Conservation (phyloP, 2,797 vertebrate genomes). For the Dipus sagitta region DNA sequence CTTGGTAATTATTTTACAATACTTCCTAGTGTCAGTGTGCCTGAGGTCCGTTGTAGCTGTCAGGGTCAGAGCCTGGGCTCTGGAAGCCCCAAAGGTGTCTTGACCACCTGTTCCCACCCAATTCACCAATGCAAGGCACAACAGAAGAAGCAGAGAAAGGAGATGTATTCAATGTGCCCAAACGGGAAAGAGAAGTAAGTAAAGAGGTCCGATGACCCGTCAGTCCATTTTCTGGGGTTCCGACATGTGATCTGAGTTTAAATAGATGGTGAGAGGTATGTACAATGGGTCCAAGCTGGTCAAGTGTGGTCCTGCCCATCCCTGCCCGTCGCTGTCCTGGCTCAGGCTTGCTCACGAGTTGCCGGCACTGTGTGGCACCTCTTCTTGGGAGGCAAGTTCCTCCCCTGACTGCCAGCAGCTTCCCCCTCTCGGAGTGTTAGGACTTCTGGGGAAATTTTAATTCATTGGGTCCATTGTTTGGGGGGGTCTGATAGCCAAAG, state of each 20-base stretch:
- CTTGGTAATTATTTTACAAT: neutral
- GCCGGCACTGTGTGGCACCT: neutral
- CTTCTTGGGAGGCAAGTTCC: neutral
- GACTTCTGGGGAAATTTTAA: too few relatives aligned
- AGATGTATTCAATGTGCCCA: too few relatives aligned
- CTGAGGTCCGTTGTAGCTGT: too few relatives aligned
- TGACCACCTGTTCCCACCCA: neutral
- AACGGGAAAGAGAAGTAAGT: too few relatives aligned
- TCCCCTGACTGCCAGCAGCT: neutral
- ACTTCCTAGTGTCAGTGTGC: neutral
- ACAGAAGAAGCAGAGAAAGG: too few relatives aligned
- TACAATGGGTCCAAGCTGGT: neutral
- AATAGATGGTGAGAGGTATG: neutral
- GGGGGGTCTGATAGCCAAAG: neutral
- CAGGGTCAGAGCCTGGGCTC: neutral
- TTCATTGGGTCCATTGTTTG: neutral
- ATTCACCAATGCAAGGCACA: neutral
- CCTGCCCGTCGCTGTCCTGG: too few relatives aligned
- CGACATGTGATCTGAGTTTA: too few relatives aligned
- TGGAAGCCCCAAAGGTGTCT: neutral
- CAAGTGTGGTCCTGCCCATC: neutral
- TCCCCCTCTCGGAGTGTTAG: neutral
- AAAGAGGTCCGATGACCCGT: too few relatives aligned
- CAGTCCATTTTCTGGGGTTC: too few relatives aligned
- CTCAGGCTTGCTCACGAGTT: neutral